Percentiles rank a stretch among this genome's conserved stretches.
Conservation (phyloP, 2,113 vertebrate genomes). For the Stomatorhinus ivindoensis region DNA sequence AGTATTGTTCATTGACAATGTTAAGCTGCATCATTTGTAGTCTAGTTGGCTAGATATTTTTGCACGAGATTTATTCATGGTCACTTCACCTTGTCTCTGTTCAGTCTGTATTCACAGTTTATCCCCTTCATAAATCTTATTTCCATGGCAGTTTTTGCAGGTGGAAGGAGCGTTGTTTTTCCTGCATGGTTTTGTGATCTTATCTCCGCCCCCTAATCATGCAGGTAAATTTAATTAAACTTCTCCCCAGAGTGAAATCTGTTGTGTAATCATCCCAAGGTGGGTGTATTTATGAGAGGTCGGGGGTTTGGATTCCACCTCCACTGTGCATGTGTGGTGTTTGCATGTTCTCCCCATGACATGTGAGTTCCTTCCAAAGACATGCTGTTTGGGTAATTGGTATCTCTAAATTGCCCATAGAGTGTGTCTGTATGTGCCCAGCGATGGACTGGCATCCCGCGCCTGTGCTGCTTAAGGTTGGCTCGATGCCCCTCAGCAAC, state of each 20-base stretch:
- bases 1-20: neutral
- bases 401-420: neutral
- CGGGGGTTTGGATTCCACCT: neutral
- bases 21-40: neutral
- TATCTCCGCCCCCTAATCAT: constrained; percentile 33
- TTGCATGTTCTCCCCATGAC: neutral
- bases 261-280: constrained; percentile 56
- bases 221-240: constrained; percentile 62
- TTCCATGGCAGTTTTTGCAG: neutral
- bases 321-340: neutral
- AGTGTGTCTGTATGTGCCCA: neutral
- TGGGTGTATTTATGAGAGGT: constrained; percentile 52
- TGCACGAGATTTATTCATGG: neutral
- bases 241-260: constrained; percentile 54
- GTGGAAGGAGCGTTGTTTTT: neutral
- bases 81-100: neutral
- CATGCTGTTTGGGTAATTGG: neutral
- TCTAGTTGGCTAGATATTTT: neutral
- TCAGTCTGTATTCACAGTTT: neutral
- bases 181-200: neutral
- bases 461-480: neutral
- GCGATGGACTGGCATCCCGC: neutral
- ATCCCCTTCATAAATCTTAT: neutral
- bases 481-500: neutral
- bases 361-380: neutral